Evolutionary conservation across 2,888 invertebrate genomes (phyloP).

Genomic region (Cheilosia impressa): DNA sequence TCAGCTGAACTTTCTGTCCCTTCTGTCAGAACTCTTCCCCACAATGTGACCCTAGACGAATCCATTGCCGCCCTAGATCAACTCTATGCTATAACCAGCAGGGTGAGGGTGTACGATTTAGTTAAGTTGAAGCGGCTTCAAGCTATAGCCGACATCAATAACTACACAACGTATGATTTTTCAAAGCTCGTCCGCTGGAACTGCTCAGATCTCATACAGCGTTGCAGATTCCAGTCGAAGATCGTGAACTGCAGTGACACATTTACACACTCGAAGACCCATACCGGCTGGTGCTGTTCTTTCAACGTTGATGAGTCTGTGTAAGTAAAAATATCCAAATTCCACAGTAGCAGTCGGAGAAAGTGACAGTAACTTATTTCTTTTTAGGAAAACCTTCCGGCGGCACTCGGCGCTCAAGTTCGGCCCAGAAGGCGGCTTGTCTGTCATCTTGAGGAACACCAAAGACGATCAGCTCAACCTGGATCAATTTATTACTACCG

Average conservation of each 20-base stretch:
- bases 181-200: conserved; percentile 84
- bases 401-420: conserved; percentile 76
- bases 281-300: conserved; percentile 86
- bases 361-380: not conserved
- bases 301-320: conserved; percentile 84
- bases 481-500: conserved; percentile 79
- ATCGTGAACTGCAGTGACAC: conserved; percentile 84
- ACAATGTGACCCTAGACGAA: conserved; percentile 43
- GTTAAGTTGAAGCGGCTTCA: conserved; percentile 69
- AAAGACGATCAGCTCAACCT: conserved; percentile 73
- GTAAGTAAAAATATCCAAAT: conserved; percentile 34
- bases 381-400: conserved; percentile 14
- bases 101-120: conserved; percentile 71
- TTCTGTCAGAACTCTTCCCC: conserved; percentile 74
- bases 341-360: too few species aligned
- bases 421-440: conserved; percentile 80
- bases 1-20: not conserved
- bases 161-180: conserved; percentile 83
- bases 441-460: conserved; percentile 79
- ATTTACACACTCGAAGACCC: conserved; percentile 84
- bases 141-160: conserved; percentile 78
- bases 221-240: conserved; percentile 84
- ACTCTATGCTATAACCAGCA: conserved; percentile 79
- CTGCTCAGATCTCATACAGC: conserved; percentile 85
- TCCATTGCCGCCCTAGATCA: conserved; percentile 76